phyloP scores from a whole-genome alignment of 2,113 vertebrate species.

The Noturus placidus region DNA sequence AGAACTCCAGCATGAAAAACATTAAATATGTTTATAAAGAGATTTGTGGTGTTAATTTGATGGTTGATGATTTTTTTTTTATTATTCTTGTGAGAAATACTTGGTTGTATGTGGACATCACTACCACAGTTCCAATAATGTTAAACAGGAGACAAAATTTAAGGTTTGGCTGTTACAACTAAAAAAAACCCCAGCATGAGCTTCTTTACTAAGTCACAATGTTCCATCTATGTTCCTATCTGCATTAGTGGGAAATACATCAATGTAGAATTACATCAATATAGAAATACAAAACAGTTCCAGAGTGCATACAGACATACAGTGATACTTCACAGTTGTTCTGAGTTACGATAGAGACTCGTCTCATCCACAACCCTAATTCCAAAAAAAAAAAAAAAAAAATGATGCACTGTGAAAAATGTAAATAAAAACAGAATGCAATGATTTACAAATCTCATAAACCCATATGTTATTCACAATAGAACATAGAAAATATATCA shows the following conservation, averaged over 20 bases:
- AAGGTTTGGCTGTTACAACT: neutral
- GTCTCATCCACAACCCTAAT: neutral
- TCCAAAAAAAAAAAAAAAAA: too few relatives aligned
- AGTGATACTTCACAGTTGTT: neutral
- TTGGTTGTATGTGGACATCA: neutral
- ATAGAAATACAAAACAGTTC: neutral
- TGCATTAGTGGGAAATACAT: neutral
- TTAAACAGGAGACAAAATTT: neutral
- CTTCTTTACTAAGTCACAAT: neutral
- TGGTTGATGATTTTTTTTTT: neutral
- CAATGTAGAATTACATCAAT: neutral
- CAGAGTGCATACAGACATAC: neutral
- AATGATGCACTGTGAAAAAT: too few relatives aligned
- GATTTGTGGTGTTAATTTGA: neutral
- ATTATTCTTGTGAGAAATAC: neutral
- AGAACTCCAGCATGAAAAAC: neutral
- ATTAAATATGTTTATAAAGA: neutral
- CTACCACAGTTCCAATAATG: too few relatives aligned
- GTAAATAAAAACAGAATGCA: too few relatives aligned
- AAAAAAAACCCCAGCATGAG: neutral
- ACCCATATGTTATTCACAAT: too few relatives aligned
- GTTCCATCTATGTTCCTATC: neutral
- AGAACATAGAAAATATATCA: too few relatives aligned
- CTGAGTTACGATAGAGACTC: neutral
- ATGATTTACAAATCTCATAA: too few relatives aligned